Percentiles rank a stretch among this genome's conserved stretches.
Evolutionary conservation across 1,140 invertebrate species (phyloP).

Genomic region (Sinella curviseta): DNA sequence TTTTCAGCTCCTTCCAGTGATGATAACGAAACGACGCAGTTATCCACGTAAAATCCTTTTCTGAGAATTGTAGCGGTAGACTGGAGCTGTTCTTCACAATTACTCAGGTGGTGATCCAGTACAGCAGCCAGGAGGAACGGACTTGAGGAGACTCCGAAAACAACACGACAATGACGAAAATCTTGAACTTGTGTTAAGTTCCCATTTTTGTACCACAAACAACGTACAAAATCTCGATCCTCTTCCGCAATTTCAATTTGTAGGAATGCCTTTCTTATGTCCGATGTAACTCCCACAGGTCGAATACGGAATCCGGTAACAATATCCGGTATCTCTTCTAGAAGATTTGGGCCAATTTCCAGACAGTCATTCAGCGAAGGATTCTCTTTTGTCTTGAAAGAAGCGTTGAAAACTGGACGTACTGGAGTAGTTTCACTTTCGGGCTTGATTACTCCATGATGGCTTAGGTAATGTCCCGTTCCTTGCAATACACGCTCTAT

Average conservation of each 20-base stretch:
- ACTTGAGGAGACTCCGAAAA: neutral
- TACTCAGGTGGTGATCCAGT: neutral
- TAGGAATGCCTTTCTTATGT: neutral
- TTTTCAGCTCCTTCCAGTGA: neutral
- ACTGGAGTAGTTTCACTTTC: neutral
- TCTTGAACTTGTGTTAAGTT: neutral
- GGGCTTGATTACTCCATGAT: neutral
- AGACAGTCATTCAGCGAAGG: neutral
- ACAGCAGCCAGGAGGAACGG: neutral
- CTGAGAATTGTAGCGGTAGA: neutral
- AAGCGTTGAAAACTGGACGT: neutral
- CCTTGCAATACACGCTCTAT: neutral
- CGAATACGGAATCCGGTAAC: neutral
- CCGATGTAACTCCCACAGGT: neutral
- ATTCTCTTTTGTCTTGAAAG: neutral
- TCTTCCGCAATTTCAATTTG: neutral
- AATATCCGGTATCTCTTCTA: neutral
- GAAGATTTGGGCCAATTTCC: neutral
- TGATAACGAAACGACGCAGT: neutral
- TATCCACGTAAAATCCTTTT: constrained; percentile 1
- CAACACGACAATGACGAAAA: neutral
- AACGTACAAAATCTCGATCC: neutral
- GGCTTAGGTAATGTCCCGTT: neutral
- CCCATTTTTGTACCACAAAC: neutral
- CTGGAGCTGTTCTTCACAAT: neutral